A percentile compares a stretch with the other conserved stretches of the same genome.
Evolutionary conservation across 1,140 invertebrate species (phyloP).

Genomic region (Hyphantria cunea): DNA sequence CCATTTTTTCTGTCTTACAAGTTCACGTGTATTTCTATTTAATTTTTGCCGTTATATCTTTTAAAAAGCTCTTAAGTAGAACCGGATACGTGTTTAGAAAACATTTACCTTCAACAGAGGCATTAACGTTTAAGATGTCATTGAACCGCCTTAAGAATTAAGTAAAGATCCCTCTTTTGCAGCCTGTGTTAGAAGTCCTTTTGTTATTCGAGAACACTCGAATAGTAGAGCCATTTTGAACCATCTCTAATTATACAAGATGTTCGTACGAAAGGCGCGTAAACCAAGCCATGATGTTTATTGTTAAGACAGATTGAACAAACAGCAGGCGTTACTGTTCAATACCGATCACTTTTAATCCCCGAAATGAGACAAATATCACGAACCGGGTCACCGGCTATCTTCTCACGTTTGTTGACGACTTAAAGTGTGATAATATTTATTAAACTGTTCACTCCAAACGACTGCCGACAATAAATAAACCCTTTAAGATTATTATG

Average conservation of each 20-base stretch:
- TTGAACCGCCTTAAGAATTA: slow-evolving; percentile 61
- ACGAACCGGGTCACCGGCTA: slow-evolving; percentile 78
- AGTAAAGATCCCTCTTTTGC: slow-evolving; percentile 52
- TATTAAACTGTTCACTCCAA: slow-evolving; percentile 77
- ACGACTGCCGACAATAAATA: slow-evolving; percentile 73
- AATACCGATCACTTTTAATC: slow-evolving; percentile 73
- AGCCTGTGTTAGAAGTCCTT: slow-evolving; percentile 49
- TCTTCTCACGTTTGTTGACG: slow-evolving; percentile 80
- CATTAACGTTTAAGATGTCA: slow-evolving; percentile 51
- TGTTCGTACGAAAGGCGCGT: slow-evolving; percentile 39
- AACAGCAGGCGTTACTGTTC: slow-evolving; percentile 68
- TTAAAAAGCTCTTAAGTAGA: slow-evolving; percentile 42
- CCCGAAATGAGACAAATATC: slow-evolving; percentile 76
- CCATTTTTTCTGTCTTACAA: slow-evolving; percentile 20
- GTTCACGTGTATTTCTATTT: slow-evolving; percentile 40
- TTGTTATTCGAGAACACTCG: slow-evolving; percentile 72
- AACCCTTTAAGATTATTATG: slow-evolving; percentile 66
- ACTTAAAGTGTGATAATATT: slow-evolving; percentile 80
- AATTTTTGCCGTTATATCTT: slow-evolving; percentile 36
- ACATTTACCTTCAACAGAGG: slow-evolving; percentile 46
- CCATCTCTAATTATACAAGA: slow-evolving; percentile 69
- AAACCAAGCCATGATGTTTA: slow-evolving; percentile 69
- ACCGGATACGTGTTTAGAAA: slow-evolving; percentile 62
- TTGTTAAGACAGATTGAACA: slow-evolving; percentile 68
- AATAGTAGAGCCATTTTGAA: slow-evolving; percentile 57